phyloP scores from a whole-genome alignment of 23 tunicate species.

The Trididemnum nubilum region DNA sequence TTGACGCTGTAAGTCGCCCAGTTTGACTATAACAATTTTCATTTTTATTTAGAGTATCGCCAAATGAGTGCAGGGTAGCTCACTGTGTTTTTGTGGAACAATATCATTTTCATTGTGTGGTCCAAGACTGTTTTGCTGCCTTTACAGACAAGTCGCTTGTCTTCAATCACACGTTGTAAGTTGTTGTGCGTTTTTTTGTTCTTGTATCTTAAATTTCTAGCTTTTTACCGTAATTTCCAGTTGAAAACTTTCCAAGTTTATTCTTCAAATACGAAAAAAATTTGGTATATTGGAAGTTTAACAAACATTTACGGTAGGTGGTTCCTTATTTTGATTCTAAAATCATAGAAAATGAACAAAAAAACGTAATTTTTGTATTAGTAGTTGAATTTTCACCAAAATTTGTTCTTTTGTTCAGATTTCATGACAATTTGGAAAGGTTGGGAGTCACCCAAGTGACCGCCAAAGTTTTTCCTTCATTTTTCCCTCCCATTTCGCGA shows the following conservation, averaged over 20 bases:
- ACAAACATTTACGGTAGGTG: too few species aligned
- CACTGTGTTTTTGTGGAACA: conserved; percentile 43
- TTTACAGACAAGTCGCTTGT: conserved; percentile 54
- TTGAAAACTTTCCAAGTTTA: too few species aligned
- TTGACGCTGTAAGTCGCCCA: too few species aligned
- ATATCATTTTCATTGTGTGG: conserved; percentile 74
- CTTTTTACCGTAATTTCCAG: too few species aligned
- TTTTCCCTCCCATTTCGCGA: neutral
- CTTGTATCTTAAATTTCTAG: too few species aligned
- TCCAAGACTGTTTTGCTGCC: conserved; percentile 77
- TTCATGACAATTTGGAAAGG: conserved; percentile 67
- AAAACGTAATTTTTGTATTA: too few species aligned
- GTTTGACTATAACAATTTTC: too few species aligned
- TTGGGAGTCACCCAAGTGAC: conserved; percentile 40
- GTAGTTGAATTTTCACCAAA: neutral
- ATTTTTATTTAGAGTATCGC: conserved; percentile 30
- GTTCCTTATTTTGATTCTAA: too few species aligned
- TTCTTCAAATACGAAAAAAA: too few species aligned
- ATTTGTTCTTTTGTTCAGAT: conserved; percentile 39
- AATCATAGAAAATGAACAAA: too few species aligned
- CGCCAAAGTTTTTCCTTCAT: neutral
- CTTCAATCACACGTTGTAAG: conserved; percentile 68
- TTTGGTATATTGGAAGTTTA: too few species aligned
- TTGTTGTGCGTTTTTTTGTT: too few species aligned
- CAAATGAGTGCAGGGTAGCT: conserved; percentile 46